Evolutionary conservation across 2,797 vertebrate genomes (phyloP).

Genomic region (Mormyrops boulengeri): DNA sequence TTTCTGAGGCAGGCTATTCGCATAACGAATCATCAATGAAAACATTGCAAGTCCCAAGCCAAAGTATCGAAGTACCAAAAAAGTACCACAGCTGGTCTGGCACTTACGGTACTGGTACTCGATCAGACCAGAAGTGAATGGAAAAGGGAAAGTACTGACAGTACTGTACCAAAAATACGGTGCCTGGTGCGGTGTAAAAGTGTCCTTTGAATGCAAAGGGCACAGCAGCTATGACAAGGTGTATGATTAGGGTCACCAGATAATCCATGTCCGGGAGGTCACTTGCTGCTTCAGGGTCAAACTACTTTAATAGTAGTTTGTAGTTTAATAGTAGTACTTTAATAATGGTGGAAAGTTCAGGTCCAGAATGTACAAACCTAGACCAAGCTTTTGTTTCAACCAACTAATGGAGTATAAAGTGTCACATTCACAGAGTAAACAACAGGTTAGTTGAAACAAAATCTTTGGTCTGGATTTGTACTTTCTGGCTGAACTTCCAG

Average conservation of each 20-base stretch:
- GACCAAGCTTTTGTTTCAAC: background rate
- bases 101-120: too few species aligned
- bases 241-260: background rate
- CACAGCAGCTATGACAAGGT: background rate
- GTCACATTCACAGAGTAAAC: too few species aligned
- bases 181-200: background rate
- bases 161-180: background rate
- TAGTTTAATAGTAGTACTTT: background rate
- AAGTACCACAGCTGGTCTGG: too few species aligned
- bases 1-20: too few species aligned
- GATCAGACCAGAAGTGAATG: background rate
- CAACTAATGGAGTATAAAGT: too few species aligned
- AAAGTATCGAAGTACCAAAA: too few species aligned
- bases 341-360: background rate
- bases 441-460: too few species aligned
- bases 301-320: background rate
- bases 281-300: background rate
- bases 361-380: background rate
- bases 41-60: too few species aligned
- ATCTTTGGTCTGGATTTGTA: too few species aligned
- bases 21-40: too few species aligned
- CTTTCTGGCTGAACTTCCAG: too few species aligned
- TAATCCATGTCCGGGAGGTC: background rate
- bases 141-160: background rate
- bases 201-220: background rate